These are phyloP conservation scores for Sthenelais limicola DNA, from an alignment of 2,888 invertebrate species.

Conservation along the genomic window DNA sequence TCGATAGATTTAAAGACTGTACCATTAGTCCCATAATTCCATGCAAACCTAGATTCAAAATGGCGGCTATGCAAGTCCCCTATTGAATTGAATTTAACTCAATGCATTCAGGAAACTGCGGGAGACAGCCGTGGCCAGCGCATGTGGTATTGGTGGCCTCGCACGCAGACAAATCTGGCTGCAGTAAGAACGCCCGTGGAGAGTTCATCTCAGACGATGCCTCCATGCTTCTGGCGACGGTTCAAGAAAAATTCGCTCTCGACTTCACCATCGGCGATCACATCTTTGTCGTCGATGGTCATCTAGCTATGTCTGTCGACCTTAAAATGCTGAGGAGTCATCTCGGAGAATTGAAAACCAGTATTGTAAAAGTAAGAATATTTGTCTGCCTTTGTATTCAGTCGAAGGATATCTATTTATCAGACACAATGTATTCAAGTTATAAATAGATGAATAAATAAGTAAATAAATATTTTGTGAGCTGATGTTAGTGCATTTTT, in stretches of 20 bases:
- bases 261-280: slow-evolving; percentile 77
- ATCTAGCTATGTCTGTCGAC: slow-evolving; percentile 77
- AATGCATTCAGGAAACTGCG: slow-evolving; percentile 77
- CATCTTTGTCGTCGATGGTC: slow-evolving; percentile 78
- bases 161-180: slow-evolving; percentile 76
- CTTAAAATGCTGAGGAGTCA: slow-evolving; percentile 78
- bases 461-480: too few relatives aligned
- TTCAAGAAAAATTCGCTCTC: slow-evolving; percentile 74
- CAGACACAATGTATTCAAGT: too few relatives aligned
- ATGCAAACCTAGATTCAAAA: too few relatives aligned
- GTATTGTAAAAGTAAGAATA: slow-evolving; percentile 74
- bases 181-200: slow-evolving; percentile 75
- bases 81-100: too few relatives aligned
- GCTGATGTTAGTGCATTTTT: too few relatives aligned
- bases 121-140: slow-evolving; percentile 75
- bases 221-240: slow-evolving; percentile 43
- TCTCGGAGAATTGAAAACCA: slow-evolving; percentile 75
- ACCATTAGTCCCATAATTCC: too few relatives aligned
- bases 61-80: too few relatives aligned
- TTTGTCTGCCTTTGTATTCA: not conserved
- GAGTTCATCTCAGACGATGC: slow-evolving; percentile 75
- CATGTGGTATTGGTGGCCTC: slow-evolving; percentile 78
- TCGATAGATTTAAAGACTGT: too few relatives aligned
- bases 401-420: too few relatives aligned
- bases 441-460: too few relatives aligned